Evolutionary conservation across 2,797 vertebrate genomes (phyloP).

Genomic region (Galagoides demidoff): DNA sequence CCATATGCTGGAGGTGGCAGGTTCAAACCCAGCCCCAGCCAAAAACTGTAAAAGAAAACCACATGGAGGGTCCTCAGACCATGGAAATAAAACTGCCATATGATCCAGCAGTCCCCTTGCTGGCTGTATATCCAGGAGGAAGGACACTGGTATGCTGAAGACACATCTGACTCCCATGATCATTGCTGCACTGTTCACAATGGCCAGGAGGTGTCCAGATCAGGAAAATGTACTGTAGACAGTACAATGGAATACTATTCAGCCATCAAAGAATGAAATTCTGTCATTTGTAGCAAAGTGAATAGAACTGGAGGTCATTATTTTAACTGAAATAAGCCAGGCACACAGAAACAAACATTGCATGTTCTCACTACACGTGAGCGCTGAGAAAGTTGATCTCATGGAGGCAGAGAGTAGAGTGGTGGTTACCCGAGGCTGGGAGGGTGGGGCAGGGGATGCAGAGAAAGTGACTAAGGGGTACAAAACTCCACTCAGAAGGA

Average conservation of each 20-base stretch:
- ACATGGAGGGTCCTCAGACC: neutral
- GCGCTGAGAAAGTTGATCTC: neutral
- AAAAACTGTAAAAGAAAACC: too few species aligned
- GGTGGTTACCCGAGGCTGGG: neutral
- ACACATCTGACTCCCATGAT: neutral
- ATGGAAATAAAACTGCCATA: neutral
- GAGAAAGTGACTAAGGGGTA: neutral
- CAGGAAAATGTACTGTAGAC: neutral
- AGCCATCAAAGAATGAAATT: neutral
- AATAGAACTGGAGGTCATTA: neutral
- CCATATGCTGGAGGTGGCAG: too few species aligned
- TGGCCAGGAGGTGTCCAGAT: neutral
- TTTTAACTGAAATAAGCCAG: neutral
- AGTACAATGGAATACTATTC: neutral
- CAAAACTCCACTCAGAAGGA: neutral
- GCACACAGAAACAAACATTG: neutral
- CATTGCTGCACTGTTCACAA: neutral
- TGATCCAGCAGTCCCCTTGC: neutral
- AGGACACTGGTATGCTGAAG: neutral
- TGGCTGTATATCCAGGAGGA: neutral
- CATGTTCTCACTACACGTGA: neutral
- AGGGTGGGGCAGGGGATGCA: neutral
- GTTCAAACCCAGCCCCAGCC: too few species aligned
- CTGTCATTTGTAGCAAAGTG: neutral
- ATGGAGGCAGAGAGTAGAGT: neutral